Base-by-base conservation (phyloP, 2,797 vertebrate species). In the Acipenser transmontanus region DNA sequence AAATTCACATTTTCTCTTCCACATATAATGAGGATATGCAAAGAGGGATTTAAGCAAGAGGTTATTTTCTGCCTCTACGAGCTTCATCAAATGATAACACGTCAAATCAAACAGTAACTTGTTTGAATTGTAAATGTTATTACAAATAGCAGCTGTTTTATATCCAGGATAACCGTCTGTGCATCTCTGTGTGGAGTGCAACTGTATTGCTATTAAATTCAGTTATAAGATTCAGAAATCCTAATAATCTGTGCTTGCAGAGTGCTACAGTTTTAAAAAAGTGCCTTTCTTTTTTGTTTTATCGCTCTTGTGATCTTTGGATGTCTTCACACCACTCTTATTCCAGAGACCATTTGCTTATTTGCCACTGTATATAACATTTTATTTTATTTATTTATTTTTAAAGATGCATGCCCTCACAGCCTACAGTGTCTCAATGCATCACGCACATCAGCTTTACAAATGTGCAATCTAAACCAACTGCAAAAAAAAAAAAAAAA, bases 251-350 rank as follows among this genome's bases (percentile, higher is more conserved):
- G 60, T 59, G 14, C 47, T 50, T 7, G 61, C 8, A 47, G 61
- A 63, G 64, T 47, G 65, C 61, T 66, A 65, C 61, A 50, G 69
- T 52, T 70, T 70, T 66, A 59, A 52, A 61, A 17, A 62, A 62
- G 17, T 17, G 66, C 48, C 64, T 57, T 57, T 47, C 17, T 13
- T 47, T 47, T 59, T 13, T 66, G 6, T 70, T 8, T 14, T 12
- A 14, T 51, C 49, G 20, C 63, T 65, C n/a, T 50, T 14, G 47
- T 62, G 17, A 61, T n/a, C 59, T 59, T n/a, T 65, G 59, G 60
- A 64, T 60, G 67, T 59, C 12, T 12, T 49, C 13, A 59, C 60
- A 5, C n/a, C 20, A 34, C 65, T 50, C 14, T 52, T 49, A 54
- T 10, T 34, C 59, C 4, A 12, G 49, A 0, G 0, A 8, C 6